Base-by-base conservation (phyloP, 2,113 vertebrate genomes). In the Hemichromis elongatus region DNA sequence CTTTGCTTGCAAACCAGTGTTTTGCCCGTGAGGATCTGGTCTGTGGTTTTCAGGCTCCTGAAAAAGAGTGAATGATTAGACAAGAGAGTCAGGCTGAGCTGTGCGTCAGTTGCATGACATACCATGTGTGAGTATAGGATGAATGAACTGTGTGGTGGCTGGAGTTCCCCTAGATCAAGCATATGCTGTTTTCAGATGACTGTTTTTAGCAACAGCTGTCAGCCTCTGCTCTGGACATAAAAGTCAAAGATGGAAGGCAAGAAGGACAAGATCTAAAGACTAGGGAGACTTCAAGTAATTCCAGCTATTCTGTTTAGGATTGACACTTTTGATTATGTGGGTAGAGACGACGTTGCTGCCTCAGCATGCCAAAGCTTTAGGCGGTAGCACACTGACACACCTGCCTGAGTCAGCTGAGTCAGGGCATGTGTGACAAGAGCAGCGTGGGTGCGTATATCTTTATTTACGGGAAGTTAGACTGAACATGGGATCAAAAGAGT, bases 131-230 rank as follows among this genome's bases (percentile, higher is more conserved):
- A 90, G 89, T 84, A 33, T 52, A 81, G 81, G 84, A 84, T 93
- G 85, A 82, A 89, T 88, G 81, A 33, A 75, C 73, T 87, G 79
- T 88, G 89, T 21, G 89, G 93, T 92, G 78, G 84, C 86, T 84
- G 93, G 95, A 94, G 93, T 93, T 94, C 89, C 95, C 93, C 47
- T 6, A 42, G 66, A 93, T 92, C 88, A 93, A 86, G 82, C 33
- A 21, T 47, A 54, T 47, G 3, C 81, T 86, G 59, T 70, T 89
- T 86, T 90, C 33, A 81, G 85, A 92, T 82, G 79, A 87, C 83
- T 93, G 90, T 91, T 94, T 92, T 93, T 89, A 90, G 89, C 83
- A 89, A 37, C 93, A 90, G 91, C 89, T 91, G 93, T 89, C 86
- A 37, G 89, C 55, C 42, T 59, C 16, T 5, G 18, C 45, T 84